phyloP scores from a whole-genome alignment of 2,888 invertebrate species.

The Dolichopus griseipennis region DNA sequence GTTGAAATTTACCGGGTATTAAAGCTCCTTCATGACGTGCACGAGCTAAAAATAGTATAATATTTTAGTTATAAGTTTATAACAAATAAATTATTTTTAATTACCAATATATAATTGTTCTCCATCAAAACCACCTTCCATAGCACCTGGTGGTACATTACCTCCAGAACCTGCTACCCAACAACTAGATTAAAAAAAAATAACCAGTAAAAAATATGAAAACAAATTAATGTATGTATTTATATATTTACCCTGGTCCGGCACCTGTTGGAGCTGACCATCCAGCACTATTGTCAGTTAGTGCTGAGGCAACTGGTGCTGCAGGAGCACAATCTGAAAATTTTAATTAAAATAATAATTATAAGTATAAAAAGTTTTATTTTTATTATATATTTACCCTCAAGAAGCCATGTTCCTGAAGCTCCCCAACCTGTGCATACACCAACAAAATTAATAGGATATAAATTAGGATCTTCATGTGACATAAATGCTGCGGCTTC shows the following conservation, averaged over 20 bases:
- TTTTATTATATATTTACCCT: slow-evolving; percentile 46
- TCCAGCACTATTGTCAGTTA: slow-evolving; percentile 17
- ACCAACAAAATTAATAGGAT: slow-evolving; percentile 65
- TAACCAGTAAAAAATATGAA: not conserved
- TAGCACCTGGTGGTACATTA: slow-evolving; percentile 61
- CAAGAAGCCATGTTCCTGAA: slow-evolving; percentile 69
- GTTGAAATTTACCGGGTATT: slow-evolving; percentile 63
- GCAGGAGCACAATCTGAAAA: slow-evolving; percentile 31
- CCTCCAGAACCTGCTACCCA: slow-evolving; percentile 56
- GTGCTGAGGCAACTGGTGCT: slow-evolving; percentile 16
- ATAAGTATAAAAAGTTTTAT: not conserved
- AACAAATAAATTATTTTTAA: not conserved
- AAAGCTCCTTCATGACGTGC: slow-evolving; percentile 62
- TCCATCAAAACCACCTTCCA: slow-evolving; percentile 55
- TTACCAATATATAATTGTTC: slow-evolving; percentile 53
- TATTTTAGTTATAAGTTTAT: too few species aligned
- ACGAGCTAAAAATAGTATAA: slow-evolving; percentile 40
- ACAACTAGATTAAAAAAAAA: slow-evolving; percentile 37
- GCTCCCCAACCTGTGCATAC: slow-evolving; percentile 85
- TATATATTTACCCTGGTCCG: not conserved
- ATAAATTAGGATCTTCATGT: slow-evolving; percentile 61
- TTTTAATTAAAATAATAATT: not conserved
- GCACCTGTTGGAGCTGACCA: slow-evolving; percentile 7
- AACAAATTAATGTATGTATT: not conserved
- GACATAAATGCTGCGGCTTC: slow-evolving; percentile 63